Evolutionary conservation across 2,113 vertebrate species (phyloP).

Genomic region (Sapajus apella): DNA sequence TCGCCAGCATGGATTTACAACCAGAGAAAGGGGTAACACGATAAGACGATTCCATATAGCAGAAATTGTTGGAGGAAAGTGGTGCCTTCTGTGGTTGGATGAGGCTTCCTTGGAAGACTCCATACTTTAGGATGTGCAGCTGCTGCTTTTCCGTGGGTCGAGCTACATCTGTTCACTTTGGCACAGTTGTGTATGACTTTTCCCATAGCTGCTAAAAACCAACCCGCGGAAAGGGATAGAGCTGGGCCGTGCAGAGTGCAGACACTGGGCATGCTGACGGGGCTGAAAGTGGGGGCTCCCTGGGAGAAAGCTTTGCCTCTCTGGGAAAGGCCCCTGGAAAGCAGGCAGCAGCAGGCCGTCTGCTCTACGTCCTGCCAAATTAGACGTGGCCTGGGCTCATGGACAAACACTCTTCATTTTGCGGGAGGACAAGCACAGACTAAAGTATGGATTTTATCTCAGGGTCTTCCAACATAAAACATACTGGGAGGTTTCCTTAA

Average conservation of each 20-base stretch:
- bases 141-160: accelerated
- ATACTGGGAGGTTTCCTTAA: background rate
- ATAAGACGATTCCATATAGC: background rate
- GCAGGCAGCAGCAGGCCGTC: background rate
- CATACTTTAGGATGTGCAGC: accelerated
- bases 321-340: background rate
- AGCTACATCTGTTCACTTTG: accelerated
- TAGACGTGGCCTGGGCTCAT: background rate
- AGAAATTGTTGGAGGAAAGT: background rate
- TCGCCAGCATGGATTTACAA: accelerated
- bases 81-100: too few relatives aligned
- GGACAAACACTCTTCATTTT: background rate
- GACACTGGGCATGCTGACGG: background rate
- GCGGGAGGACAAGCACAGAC: too few relatives aligned
- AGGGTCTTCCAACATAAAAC: background rate
- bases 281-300: background rate
- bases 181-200: background rate
- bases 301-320: accelerated
- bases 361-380: background rate
- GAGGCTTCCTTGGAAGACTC: background rate
- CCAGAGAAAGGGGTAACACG: background rate
- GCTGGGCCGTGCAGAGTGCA: background rate
- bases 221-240: background rate
- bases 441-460: background rate
- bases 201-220: background rate